These are phyloP conservation scores for Phaethon lepturus DNA, from an alignment of 2,113 vertebrate species.

Conservation along the genomic window DNA sequence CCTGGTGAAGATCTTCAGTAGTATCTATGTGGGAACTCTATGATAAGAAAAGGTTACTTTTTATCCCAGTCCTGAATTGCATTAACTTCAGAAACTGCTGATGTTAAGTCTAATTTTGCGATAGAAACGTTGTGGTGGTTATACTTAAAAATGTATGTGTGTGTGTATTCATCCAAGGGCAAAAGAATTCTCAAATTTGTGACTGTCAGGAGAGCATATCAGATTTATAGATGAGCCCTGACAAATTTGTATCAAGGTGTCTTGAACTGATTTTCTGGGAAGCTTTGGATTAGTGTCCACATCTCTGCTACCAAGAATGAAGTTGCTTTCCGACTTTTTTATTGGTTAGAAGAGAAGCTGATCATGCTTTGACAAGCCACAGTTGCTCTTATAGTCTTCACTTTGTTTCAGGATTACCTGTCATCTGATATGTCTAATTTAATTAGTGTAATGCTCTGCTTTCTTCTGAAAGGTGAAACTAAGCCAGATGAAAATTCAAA, in stretches of 20 bases:
- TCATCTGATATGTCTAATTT: not conserved
- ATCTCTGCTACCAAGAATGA: not conserved
- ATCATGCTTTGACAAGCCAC: not conserved
- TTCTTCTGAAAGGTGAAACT: constrained; percentile 82
- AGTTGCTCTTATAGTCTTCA: not conserved
- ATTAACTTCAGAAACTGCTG: not conserved
- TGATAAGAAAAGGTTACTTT: not conserved
- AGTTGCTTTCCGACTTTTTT: not conserved
- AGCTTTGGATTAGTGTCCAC: not conserved
- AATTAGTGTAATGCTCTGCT: not conserved
- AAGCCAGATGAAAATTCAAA: constrained; percentile 88
- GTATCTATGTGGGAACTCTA: not conserved
- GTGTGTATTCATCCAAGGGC: not conserved
- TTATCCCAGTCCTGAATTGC: not conserved
- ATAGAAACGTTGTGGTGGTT: not conserved
- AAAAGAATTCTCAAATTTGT: not conserved
- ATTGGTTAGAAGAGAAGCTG: not conserved
- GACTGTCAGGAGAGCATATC: not conserved
- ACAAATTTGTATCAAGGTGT: not conserved
- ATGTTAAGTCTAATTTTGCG: not conserved
- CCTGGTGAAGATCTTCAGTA: not conserved
- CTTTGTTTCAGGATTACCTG: not conserved
- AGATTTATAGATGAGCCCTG: not conserved
- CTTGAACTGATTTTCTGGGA: not conserved
- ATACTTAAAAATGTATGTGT: not conserved